A percentile compares a stretch with the other conserved stretches of the same genome.
phyloP scores from a whole-genome alignment of 2,113 vertebrate species.

The Pontoporia blainvillei region DNA sequence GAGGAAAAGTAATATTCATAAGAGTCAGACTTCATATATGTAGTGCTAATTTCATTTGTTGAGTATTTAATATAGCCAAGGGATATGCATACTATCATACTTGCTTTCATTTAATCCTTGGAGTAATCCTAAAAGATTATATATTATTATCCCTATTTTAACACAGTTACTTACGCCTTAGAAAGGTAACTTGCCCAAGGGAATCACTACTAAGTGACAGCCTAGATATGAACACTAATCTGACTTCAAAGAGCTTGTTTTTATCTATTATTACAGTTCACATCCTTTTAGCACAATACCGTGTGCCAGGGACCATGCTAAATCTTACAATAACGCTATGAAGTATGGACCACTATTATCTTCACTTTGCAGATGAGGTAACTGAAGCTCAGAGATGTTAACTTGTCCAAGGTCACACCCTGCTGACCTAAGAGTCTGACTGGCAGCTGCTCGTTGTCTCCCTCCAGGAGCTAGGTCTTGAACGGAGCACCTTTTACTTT shows the following conservation, averaged over 20 bases:
- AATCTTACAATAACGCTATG: neutral
- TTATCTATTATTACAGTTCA: neutral
- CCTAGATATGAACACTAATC: neutral
- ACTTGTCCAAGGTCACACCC: neutral
- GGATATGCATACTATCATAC: neutral
- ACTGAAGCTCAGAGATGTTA: neutral
- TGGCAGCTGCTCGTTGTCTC: neutral
- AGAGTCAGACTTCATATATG: neutral
- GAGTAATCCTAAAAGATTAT: slow-evolving; percentile 48
- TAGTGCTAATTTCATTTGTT: slow-evolving; percentile 36
- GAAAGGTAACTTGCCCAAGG: neutral
- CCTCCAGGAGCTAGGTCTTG: neutral
- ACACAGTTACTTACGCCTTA: neutral
- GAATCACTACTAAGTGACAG: neutral
- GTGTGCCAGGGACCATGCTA: neutral
- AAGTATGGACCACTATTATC: neutral
- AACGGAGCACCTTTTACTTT: neutral
- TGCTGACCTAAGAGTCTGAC: neutral
- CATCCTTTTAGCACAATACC: neutral
- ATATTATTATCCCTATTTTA: slow-evolving; percentile 46
- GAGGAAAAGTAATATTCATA: neutral
- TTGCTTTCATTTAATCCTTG: slow-evolving; percentile 47
- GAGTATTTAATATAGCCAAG: neutral
- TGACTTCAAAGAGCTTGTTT: slow-evolving; percentile 31
- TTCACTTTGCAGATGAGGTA: slow-evolving; percentile 5